A percentile compares a stretch with the other conserved stretches of the same genome.
These are phyloP conservation scores for Operophtera brumata DNA, from an alignment of 2,888 invertebrate species.

Conservation along the genomic window DNA sequence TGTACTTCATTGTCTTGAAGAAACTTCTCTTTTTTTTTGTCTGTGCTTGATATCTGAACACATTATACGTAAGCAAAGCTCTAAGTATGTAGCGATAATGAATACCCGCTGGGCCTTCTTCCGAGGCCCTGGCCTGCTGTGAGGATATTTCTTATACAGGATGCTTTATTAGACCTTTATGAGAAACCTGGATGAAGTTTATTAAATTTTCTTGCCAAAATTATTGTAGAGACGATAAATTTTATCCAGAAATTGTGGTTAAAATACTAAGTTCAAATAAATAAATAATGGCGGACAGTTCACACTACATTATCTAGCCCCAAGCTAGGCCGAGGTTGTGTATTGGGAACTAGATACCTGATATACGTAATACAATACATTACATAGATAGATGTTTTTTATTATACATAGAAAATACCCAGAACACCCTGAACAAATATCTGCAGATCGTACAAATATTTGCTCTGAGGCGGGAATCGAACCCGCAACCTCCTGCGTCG, in stretches of 20 bases:
- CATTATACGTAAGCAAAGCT: constrained; percentile 5
- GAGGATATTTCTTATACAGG: constrained; percentile 13
- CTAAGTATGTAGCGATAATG: constrained; percentile 17
- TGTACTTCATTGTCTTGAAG: not conserved
- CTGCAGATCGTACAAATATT: no score
- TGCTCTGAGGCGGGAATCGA: no score
- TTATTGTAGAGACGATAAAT: constrained; percentile 20
- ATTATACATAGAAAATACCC: no score
- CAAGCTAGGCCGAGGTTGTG: no score
- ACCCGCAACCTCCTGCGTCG: no score
- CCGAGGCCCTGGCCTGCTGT: constrained; percentile 21
- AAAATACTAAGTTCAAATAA: not conserved
- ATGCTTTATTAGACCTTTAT: constrained; percentile 15
- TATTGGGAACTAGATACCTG: no score
- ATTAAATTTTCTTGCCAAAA: constrained; percentile 20
- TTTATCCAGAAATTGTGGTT: constrained; percentile 3
- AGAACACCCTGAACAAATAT: no score
- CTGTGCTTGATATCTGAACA: constrained; percentile 3
- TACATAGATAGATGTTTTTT: no score
- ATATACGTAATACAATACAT: no score
- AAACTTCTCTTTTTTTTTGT: not conserved
- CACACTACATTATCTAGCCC: no score
- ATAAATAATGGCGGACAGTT: no score
- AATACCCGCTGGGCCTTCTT: constrained; percentile 23
- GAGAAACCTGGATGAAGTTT: constrained; percentile 14